Base-by-base conservation (phyloP, 2,888 invertebrate genomes). In the Laothoe populi region DNA sequence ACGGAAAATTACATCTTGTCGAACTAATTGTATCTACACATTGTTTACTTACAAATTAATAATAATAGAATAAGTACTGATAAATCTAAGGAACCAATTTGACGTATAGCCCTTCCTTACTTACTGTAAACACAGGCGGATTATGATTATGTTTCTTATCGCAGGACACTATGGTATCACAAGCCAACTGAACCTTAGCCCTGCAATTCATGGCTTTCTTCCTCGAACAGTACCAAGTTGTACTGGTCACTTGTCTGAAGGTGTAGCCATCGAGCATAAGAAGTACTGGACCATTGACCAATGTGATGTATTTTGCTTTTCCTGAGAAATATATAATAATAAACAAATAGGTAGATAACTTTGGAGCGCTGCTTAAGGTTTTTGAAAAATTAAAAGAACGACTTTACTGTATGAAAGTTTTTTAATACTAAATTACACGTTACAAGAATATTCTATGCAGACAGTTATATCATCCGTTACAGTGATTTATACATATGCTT, bases 161-260 rank as follows among this genome's bases (percentile, higher is more conserved):
- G 13, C 13, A 59, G 13, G 5, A 59, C 0, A 16, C 1, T 21
- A 59, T 31, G 45, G 19, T 5, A 26, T 35, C 45, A 46, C 46
- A 3, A 1, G 10, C 19, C 19, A 59, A 3, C 19, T 31, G 16
- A 0, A 79, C 67, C 46, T 68, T 74, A 0, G 81, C 79, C 59
- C 66, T 75, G 49, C 81, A 81, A 0, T 79, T 80, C 0, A 45
- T 64, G 13, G 26, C 4, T 38, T 69, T 72, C 67, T 77, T 81
- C 59, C 70, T 77, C 0, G 84, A 84, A 49, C 84, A 84, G 61
- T 83, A 84, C 81, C 80, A 84, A 40, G 75, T 75, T 13, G 65
- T 70, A 21, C 70, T 70, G 31, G 74, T 73, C 63, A 72, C 73
- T 44, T 74, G 75, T 0, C 80, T 73, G 64, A 74, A 84, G 0